Evolutionary conservation across 2,888 invertebrate genomes (phyloP).

Genomic region (Hyppa rectilinea): DNA sequence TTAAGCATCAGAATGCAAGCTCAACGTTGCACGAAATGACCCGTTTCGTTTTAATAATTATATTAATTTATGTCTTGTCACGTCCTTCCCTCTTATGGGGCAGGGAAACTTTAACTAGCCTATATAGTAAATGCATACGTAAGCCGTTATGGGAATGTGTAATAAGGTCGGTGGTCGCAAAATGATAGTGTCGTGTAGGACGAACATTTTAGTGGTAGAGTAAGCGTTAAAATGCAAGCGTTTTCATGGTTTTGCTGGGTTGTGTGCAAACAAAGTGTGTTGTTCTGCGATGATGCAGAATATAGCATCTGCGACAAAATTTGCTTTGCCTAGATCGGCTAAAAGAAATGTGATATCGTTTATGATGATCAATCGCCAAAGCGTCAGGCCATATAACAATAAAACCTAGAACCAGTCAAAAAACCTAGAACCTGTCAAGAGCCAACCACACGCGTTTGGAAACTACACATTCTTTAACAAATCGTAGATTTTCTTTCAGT

Average conservation of each 20-base stretch:
- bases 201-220: conserved; percentile 2
- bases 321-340: background rate
- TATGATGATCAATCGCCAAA: too few relatives aligned
- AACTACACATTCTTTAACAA: background rate
- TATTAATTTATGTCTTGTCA: conserved; percentile 56
- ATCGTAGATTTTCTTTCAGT: background rate
- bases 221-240: background rate
- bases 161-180: conserved; percentile 21
- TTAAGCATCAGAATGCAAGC: conserved; percentile 44
- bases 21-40: conserved; percentile 47
- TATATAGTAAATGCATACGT: conserved; percentile 43
- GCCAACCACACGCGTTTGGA: too few relatives aligned
- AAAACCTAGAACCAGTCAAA: background rate
- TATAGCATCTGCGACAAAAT: too few relatives aligned
- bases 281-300: too few relatives aligned
- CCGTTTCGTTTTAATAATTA: conserved; percentile 47
- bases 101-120: conserved; percentile 33
- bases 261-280: too few relatives aligned
- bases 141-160: conserved; percentile 31
- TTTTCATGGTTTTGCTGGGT: background rate
- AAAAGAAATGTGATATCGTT: background rate
- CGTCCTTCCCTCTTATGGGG: conserved; percentile 28
- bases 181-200: conserved; percentile 1
- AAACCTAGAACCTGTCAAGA: background rate
- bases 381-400: background rate